Base-by-base conservation (phyloP, 2,113 vertebrate genomes). In the Colius striatus region DNA sequence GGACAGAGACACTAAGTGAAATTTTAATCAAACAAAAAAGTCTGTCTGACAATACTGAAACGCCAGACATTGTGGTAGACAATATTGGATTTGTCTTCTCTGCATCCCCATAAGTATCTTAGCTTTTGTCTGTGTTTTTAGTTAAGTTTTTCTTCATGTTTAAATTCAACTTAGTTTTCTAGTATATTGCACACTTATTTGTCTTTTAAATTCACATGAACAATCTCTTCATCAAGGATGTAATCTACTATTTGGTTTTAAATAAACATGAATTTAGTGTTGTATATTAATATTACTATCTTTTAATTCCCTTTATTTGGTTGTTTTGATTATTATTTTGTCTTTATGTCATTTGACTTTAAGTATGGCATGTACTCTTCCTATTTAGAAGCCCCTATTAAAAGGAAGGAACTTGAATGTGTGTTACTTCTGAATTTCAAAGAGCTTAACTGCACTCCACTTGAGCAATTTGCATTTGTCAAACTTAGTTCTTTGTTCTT, bases 21-120 rank as follows among this genome's bases (percentile, higher is more conserved):
- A 94, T 97, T 97, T 96, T 96, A 97, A 97, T 97, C 91, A 96
- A 95, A 76, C 65, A 87, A 63, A 96, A 93, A 91, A 93, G 81
- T 77, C 80, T 92, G 75, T 63, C 84, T 62, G 81, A 91, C 83
- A 85, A 84, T 90, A 63, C 38, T 34, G 82, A 95, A 95, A 91
- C 93, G 66, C 90, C 94, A 96, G 61, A 55, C 91, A 60, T 73
- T 77, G 65, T 73, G 68, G 21, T 93, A 65, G 84, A 67, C 27
- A 38, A 67, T 91, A 95, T 54, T 91, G 78, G 75, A 83, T 96
- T 94, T 95, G 86, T 85, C 73, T 96, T 97, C 36, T 6, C 57
- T 90, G 57, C 76, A 72, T 27, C 54, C 78, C 34, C 84, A 50
- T 77, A 91, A 79, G 75, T 57, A 47, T 94, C 97, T 96, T 97